Percentiles rank a stretch among this genome's conserved stretches.
Conservation (phyloP, 2,113 vertebrate species). For the Pyxicephalus adspersus region DNA sequence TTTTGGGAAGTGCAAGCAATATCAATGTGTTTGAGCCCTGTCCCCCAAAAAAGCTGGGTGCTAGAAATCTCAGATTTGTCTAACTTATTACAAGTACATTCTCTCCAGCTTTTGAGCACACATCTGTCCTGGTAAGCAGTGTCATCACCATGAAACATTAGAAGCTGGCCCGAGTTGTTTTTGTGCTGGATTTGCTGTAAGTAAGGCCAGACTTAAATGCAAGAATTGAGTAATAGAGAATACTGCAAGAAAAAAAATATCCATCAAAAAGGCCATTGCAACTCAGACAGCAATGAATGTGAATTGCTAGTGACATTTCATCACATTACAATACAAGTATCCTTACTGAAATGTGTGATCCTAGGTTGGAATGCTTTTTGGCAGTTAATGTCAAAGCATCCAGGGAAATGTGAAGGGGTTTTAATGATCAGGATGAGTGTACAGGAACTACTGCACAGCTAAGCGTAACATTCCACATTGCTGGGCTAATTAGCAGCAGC, state of each 20-base stretch:
- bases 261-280: background rate
- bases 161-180: too few relatives aligned
- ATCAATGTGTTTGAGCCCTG: too few relatives aligned
- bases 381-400: slow-evolving; percentile 17
- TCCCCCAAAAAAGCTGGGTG: too few relatives aligned
- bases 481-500: slow-evolving; percentile 24
- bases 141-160: too few relatives aligned
- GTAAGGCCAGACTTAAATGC: too few relatives aligned
- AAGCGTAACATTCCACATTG: slow-evolving; percentile 5
- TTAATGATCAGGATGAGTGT: slow-evolving; percentile 25
- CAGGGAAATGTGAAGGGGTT: slow-evolving; percentile 31
- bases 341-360: slow-evolving; percentile 1
- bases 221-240: too few relatives aligned
- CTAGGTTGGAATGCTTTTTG: background rate
- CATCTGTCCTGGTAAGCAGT: too few relatives aligned
- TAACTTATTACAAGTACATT: too few relatives aligned
- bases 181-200: too few relatives aligned
- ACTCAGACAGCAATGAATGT: background rate
- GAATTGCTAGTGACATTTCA: slow-evolving; percentile 16
- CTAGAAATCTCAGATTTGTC: too few relatives aligned
- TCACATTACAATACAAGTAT: slow-evolving; percentile 37
- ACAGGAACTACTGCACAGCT: slow-evolving; percentile 2
- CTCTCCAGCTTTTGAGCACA: too few relatives aligned
- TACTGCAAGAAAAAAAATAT: background rate
- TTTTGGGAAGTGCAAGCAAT: too few relatives aligned